Base-by-base conservation (phyloP, 2,888 invertebrate genomes). In the Dryobota labecula region DNA sequence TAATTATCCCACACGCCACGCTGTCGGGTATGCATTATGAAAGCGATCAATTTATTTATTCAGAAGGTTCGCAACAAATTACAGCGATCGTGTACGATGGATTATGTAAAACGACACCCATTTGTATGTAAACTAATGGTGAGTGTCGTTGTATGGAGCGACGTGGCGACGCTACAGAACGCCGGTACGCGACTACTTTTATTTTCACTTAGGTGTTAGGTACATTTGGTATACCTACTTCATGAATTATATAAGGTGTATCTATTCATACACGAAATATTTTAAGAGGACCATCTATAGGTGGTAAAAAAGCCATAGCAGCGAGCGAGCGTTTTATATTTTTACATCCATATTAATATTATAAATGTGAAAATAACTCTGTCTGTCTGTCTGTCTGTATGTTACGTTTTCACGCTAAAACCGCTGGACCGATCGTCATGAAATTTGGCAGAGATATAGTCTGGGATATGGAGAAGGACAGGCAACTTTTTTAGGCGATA, bases 101-200 rank as follows among this genome's bases (percentile, higher is more conserved):
- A 95, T 95, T 95, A 95, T 95, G 95, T 95, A 94, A 95, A 95
- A 93, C 95, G 94, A 95, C 89, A 89, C 92, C 95, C 94, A 95
- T 95, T 95, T 95, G 92, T 95, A 95, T 95, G 95, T 94, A 91
- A 95, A 95, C 94, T 94, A 95, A 95, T 94, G 94, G 93, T 86
- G 92, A 91, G 90, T 92, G 93, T 91, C 93, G 90, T 87, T 88
- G 90, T 90, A 90, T 89, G 91, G 87, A 89, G 82, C 75, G 78
- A 84, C 86, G 77, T 60, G 80, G 74, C 80, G 84, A 79, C 83
- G 82, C 74, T 76, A 70, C 78, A 78, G 63, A 64, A 81, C 81
- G 78, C 76, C 79, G 81, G 81, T 87, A 83, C 69, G 65, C 72
- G 84, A 82, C 67, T 80, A 77, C 56, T 80, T 80, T 76, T 76